phyloP scores from a whole-genome alignment of 2,797 vertebrate genomes.

The Rhinogobio ventralis region DNA sequence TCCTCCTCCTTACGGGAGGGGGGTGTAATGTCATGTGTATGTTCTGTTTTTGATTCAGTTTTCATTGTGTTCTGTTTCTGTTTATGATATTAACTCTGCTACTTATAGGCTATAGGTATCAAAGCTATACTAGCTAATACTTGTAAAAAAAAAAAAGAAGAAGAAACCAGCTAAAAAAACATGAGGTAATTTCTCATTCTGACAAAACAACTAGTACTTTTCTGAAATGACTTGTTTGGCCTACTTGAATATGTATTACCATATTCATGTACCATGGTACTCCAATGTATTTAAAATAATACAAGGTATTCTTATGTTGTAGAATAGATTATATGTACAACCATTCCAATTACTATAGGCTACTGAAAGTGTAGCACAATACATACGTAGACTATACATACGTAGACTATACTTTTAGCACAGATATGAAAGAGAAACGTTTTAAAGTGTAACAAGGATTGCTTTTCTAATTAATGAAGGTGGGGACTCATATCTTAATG shows the following conservation, averaged over 20 bases:
- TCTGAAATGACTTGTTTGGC: neutral
- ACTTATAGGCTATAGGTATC: neutral
- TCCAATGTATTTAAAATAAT: neutral
- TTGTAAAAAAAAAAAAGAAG: too few relatives aligned
- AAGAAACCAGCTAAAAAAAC: too few relatives aligned
- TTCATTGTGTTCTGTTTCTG: too few relatives aligned
- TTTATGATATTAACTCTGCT: neutral
- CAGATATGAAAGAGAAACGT: neutral
- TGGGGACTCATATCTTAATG: neutral
- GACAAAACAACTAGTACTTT: neutral
- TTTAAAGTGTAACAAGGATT: neutral
- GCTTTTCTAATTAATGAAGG: constrained; percentile 11
- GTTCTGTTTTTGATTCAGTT: too few relatives aligned
- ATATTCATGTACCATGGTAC: neutral
- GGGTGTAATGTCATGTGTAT: too few relatives aligned
- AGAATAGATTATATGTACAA: neutral
- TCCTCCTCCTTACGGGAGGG: too few relatives aligned
- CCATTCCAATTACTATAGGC: neutral
- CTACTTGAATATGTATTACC: neutral
- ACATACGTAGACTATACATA: neutral
- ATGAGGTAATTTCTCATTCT: neutral
- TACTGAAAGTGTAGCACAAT: neutral
- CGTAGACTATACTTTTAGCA: neutral
- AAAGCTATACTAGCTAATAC: neutral
- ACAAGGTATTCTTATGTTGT: neutral